A percentile compares a stretch with the other conserved stretches of the same genome.
Evolutionary conservation across 2,113 vertebrate genomes (phyloP).

Genomic region (Chlorodrepanis virens): DNA sequence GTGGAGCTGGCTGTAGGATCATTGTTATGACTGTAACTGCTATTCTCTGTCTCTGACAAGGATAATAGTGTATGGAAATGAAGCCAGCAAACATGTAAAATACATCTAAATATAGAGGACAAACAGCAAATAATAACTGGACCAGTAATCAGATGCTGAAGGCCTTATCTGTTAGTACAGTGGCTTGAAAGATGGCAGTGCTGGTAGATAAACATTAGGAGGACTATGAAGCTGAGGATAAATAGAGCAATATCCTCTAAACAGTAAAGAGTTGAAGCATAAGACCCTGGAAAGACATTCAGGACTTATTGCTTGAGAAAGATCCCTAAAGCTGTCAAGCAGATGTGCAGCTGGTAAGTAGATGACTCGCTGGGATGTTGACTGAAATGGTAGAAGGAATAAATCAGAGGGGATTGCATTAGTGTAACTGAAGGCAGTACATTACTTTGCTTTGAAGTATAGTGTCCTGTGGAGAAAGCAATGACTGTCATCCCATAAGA

Average conservation of each 20-base stretch:
- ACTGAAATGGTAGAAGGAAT: slow-evolving; percentile 45
- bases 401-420: slow-evolving; percentile 52
- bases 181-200: slow-evolving; percentile 54
- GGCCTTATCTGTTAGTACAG: slow-evolving; percentile 71
- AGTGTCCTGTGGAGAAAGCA: slow-evolving; percentile 46
- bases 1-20: background rate
- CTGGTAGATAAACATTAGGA: slow-evolving; percentile 62
- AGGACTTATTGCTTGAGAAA: slow-evolving; percentile 66
- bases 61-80: slow-evolving; percentile 32
- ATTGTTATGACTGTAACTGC: slow-evolving; percentile 9
- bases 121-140: slow-evolving; percentile 36
- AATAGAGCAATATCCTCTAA: slow-evolving; percentile 74
- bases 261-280: slow-evolving; percentile 66
- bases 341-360: slow-evolving; percentile 31
- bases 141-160: slow-evolving; percentile 45
- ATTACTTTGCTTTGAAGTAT: slow-evolving; percentile 27
- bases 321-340: slow-evolving; percentile 67
- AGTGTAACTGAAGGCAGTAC: slow-evolving; percentile 24
- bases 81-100: slow-evolving; percentile 57
- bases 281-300: slow-evolving; percentile 58
- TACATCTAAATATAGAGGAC: slow-evolving; percentile 36
- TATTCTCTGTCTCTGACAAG: slow-evolving; percentile 3
- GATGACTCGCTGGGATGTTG: slow-evolving; percentile 6
- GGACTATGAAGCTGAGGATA: slow-evolving; percentile 65
- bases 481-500: slow-evolving; percentile 1